A percentile compares a stretch with the other conserved stretches of the same genome.
Evolutionary conservation across 2,888 invertebrate species (phyloP).

Genomic region (Gryllus longicercus): DNA sequence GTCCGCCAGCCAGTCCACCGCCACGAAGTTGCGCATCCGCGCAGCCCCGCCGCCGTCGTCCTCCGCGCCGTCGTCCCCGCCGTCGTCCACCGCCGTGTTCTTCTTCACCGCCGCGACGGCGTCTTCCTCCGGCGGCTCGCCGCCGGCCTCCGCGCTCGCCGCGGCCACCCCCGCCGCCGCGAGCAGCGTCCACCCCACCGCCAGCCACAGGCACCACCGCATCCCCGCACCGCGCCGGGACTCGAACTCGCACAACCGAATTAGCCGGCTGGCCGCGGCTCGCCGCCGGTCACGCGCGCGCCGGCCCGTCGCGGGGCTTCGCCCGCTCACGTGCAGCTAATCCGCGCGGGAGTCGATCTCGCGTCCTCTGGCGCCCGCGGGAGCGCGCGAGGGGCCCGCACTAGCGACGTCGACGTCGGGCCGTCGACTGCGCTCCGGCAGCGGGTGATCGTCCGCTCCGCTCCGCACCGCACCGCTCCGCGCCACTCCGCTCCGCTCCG

Average conservation of each 20-base stretch:
- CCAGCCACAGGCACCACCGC: constrained; percentile 5
- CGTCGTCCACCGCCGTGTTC: not conserved
- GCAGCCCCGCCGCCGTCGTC: not conserved
- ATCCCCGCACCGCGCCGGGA: not conserved
- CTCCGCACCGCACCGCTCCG: not conserved
- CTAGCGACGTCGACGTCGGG: no score
- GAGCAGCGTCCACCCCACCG: not conserved
- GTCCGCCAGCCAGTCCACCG: constrained; percentile 63
- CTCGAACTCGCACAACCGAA: no score
- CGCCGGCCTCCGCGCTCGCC: not conserved
- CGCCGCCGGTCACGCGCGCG: constrained; percentile 4
- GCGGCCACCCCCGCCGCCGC: not conserved
- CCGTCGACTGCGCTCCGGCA: not conserved
- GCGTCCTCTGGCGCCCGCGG: no score
- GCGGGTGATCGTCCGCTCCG: not conserved
- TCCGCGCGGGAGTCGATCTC: not conserved
- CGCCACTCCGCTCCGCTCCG: no score
- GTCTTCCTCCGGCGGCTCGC: not conserved
- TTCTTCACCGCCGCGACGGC: not conserved
- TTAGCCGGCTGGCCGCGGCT: no score
- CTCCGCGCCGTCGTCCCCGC: not conserved
- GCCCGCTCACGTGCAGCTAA: not conserved
- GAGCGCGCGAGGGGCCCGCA: no score
- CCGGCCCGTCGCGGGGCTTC: not conserved
- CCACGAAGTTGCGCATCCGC: constrained; percentile 57